These are phyloP conservation scores for Centroberyx gerrardi DNA, from an alignment of 2,797 vertebrate genomes.

Conservation along the genomic window DNA sequence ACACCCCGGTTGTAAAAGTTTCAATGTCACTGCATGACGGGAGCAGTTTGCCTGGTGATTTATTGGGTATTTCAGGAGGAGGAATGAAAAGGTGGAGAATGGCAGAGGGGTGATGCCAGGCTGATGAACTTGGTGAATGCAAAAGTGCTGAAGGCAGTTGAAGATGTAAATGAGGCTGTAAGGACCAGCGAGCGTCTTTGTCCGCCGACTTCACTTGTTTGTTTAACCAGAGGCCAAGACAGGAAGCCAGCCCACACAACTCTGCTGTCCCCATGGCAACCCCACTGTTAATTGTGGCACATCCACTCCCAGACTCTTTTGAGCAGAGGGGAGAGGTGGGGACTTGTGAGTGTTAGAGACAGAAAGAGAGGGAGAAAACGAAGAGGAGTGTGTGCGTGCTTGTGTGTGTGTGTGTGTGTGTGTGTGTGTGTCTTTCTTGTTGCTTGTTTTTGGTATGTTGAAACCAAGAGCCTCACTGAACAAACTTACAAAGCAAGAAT, in stretches of 20 bases:
- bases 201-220: constrained; percentile 82
- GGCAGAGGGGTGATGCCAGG: constrained; percentile 29
- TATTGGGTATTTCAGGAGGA: constrained; percentile 43
- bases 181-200: constrained; percentile 81
- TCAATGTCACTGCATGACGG: constrained; percentile 35
- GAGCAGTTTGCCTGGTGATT: constrained; percentile 56
- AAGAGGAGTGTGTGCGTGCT: constrained; percentile 39
- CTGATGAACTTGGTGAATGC: constrained; percentile 49
- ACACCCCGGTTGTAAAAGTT: constrained; percentile 47
- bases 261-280: constrained; percentile 87
- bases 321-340: constrained; percentile 72
- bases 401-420: constrained; percentile 42
- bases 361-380: constrained; percentile 45
- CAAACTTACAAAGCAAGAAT: too few species aligned
- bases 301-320: constrained; percentile 79
- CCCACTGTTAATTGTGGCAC: constrained; percentile 80
- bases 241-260: constrained; percentile 87
- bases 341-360: constrained; percentile 59
- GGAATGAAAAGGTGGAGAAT: constrained; percentile 14
- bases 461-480: not conserved
- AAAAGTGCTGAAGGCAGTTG: constrained; percentile 75
- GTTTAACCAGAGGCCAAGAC: constrained; percentile 88
- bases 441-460: not conserved
- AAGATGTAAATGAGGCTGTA: constrained; percentile 90
- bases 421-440: constrained; percentile 26